Conservation (phyloP, 2,113 vertebrate genomes). For the Junco hyemalis region DNA sequence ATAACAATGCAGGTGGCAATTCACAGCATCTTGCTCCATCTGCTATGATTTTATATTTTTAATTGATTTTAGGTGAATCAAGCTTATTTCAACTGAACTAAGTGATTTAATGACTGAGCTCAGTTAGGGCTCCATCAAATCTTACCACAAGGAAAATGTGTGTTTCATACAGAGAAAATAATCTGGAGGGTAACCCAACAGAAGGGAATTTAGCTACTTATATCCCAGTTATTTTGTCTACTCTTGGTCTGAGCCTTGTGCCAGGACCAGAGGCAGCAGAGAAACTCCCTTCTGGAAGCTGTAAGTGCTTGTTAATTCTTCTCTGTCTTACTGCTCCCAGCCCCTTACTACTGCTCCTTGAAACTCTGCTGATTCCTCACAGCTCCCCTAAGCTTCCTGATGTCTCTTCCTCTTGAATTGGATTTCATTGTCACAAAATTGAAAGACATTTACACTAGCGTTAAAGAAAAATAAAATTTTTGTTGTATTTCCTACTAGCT, state of each 20-base stretch:
- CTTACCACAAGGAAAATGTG: not conserved
- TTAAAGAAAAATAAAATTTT: not conserved
- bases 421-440: not conserved
- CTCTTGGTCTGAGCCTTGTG: not conserved
- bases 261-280: not conserved
- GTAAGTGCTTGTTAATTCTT: not conserved
- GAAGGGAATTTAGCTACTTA: not conserved
- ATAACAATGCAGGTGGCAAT: not conserved
- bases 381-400: not conserved
- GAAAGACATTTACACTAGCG: rapidly evolving
- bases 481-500: not conserved
- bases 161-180: not conserved
- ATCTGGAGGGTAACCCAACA: not conserved
- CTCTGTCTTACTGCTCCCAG: not conserved
- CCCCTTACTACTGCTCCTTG: not conserved
- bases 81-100: not conserved
- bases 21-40: not conserved
- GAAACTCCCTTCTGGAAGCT: not conserved
- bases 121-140: not conserved
- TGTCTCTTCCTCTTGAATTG: not conserved
- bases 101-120: not conserved
- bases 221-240: not conserved
- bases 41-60: not conserved
- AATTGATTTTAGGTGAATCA: not conserved
- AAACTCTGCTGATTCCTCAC: not conserved